phyloP scores from a whole-genome alignment of 92 coral and sea anemone species.

The Zoanthus solanderi region DNA sequence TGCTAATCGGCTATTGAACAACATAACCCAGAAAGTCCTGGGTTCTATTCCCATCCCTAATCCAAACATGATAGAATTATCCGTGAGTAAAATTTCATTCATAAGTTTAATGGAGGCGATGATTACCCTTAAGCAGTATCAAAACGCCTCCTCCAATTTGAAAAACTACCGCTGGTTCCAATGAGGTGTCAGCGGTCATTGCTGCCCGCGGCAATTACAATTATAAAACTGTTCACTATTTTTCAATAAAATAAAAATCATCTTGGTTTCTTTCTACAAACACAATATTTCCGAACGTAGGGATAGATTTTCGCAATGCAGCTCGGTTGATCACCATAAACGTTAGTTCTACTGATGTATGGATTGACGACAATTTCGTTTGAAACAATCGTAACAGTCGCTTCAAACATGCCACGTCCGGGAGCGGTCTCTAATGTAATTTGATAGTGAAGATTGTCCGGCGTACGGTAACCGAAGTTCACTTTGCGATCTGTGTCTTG shows the following conservation, averaged over 20 bases:
- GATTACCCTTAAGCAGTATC: too few species aligned
- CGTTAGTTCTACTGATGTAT: constrained; percentile 85
- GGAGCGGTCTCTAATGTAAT: constrained; percentile 82
- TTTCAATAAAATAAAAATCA: background rate
- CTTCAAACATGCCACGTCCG: constrained; percentile 82
- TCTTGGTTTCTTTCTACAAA: constrained; percentile 47
- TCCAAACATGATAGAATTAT: too few species aligned
- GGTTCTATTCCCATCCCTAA: too few species aligned
- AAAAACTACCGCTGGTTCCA: too few species aligned
- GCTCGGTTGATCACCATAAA: constrained; percentile 82
- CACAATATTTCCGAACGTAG: constrained; percentile 81
- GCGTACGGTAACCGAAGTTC: constrained; percentile 67
- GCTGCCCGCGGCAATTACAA: background rate
- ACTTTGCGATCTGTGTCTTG: constrained; percentile 79
- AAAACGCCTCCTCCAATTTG: too few species aligned
- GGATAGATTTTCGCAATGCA: constrained; percentile 74
- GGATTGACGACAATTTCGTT: constrained; percentile 69
- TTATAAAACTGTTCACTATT: background rate
- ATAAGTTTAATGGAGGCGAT: too few species aligned
- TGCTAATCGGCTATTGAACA: too few species aligned
- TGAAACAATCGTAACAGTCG: constrained; percentile 55
- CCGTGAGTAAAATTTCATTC: too few species aligned
- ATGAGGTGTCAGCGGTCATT: background rate
- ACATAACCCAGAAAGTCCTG: too few species aligned
- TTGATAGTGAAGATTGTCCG: constrained; percentile 72